Evolutionary conservation across 2,888 invertebrate species (phyloP).

Genomic region (Hypselothyrea guttata): DNA sequence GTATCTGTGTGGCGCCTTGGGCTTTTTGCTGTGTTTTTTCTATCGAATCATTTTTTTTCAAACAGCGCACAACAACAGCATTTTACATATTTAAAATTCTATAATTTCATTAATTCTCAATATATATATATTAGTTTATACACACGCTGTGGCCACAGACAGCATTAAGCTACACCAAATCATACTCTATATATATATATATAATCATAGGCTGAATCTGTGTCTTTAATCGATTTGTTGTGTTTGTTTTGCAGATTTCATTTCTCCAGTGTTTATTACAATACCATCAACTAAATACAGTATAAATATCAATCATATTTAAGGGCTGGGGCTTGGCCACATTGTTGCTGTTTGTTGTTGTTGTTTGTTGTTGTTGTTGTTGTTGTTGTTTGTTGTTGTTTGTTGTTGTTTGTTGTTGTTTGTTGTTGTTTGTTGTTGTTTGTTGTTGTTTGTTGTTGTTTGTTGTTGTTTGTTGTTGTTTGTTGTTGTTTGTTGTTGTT

Average conservation of each 20-base stretch:
- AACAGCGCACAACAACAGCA: conserved; percentile 27
- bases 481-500: too few species aligned
- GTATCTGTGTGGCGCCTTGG: conserved; percentile 29
- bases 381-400: too few species aligned
- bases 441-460: too few species aligned
- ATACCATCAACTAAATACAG: neutral
- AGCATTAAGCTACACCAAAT: neutral
- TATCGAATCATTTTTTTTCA: conserved; percentile 39
- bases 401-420: too few species aligned
- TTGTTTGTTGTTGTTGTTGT: too few species aligned
- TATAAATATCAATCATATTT: too few species aligned
- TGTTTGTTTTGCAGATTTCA: too few species aligned
- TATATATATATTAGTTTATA: too few species aligned
- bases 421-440: too few species aligned
- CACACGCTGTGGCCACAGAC: conserved; percentile 43
- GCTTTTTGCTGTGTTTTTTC: neutral
- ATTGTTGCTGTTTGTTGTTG: too few species aligned
- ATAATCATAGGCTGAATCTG: conserved; percentile 3
- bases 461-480: too few species aligned
- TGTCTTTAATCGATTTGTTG: neutral
- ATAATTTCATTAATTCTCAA: conserved; percentile 51
- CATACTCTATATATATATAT: conserved; percentile 21
- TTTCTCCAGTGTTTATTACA: too few species aligned
- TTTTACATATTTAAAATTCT: conserved; percentile 54
- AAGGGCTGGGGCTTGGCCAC: conserved; percentile 8